A percentile compares a stretch with the other conserved stretches of the same genome.
These are phyloP conservation scores for Saxicola maurus DNA, from an alignment of 2,797 vertebrate genomes.

Conservation along the genomic window DNA sequence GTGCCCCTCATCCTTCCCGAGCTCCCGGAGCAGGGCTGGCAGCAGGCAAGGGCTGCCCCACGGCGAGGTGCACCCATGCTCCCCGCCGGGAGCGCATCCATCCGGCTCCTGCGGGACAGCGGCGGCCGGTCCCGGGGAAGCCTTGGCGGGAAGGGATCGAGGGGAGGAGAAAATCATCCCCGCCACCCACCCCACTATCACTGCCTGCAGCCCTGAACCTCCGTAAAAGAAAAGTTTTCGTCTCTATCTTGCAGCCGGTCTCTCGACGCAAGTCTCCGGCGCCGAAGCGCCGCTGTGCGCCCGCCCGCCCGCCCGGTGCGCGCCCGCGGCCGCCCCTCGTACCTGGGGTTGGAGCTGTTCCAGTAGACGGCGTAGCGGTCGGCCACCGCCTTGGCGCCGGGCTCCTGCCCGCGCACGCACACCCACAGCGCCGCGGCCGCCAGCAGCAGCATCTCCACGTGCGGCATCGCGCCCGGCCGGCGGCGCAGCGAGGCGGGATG, in stretches of 20 bases:
- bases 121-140: neutral
- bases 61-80: no score
- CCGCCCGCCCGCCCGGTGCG: neutral
- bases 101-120: neutral
- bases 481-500: neutral
- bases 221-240: neutral
- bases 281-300: neutral
- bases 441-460: conserved; percentile 90
- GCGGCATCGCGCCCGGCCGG: conserved; percentile 85
- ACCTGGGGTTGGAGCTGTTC: conserved; percentile 98
- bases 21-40: neutral
- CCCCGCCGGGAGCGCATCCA: neutral
- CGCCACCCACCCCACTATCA: no score
- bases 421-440: conserved; percentile 89
- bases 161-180: neutral
- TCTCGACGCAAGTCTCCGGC: no score
- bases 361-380: conserved; percentile 98
- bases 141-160: no score
- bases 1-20: neutral
- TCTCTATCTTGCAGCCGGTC: neutral
- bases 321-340: conserved; percentile 64
- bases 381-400: conserved; percentile 94
- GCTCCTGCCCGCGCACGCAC: conserved; percentile 94
- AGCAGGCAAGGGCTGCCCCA: no score
- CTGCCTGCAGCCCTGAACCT: neutral